A percentile compares a stretch with the other conserved stretches of the same genome.
These are phyloP conservation scores for Tribolium freemani DNA, from an alignment of 2,888 invertebrate genomes.

Conservation along the genomic window DNA sequence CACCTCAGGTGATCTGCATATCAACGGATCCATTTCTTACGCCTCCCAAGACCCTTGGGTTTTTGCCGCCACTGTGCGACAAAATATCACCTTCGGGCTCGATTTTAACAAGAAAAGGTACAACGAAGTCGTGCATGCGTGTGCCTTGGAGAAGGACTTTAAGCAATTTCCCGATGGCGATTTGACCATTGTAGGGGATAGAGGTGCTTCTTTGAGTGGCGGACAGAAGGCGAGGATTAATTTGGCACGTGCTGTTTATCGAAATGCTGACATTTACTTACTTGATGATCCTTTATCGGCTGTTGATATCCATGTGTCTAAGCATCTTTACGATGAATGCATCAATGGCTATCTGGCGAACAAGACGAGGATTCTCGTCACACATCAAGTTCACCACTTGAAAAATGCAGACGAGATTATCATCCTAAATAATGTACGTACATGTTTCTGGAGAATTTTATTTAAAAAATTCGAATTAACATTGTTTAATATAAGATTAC, in stretches of 20 bases:
- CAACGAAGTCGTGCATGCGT: slow-evolving; percentile 73
- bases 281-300: slow-evolving; percentile 91
- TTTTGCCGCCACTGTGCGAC: slow-evolving; percentile 81
- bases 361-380: slow-evolving; percentile 83
- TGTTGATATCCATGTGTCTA: slow-evolving; percentile 85
- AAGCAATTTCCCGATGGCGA: slow-evolving; percentile 80
- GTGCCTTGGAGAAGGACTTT: slow-evolving; percentile 81
- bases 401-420: slow-evolving; percentile 78
- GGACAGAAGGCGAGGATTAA: slow-evolving; percentile 86
- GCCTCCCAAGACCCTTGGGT: slow-evolving; percentile 91
- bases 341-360: slow-evolving; percentile 77
- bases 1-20: slow-evolving; percentile 73
- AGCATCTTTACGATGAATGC: slow-evolving; percentile 84
- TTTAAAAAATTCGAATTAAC: too few species aligned
- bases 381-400: slow-evolving; percentile 89
- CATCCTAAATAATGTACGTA: slow-evolving; percentile 75
- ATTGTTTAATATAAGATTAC: too few species aligned
- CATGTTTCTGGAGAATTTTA: too few species aligned
- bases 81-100: slow-evolving; percentile 89
- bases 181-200: slow-evolving; percentile 84
- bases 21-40: slow-evolving; percentile 79
- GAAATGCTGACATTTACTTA: slow-evolving; percentile 83
- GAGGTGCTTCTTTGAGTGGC: slow-evolving; percentile 84
- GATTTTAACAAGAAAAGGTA: slow-evolving; percentile 75
- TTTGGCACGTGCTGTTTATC: slow-evolving; percentile 77